Percentiles rank a stretch among this genome's conserved stretches.
Evolutionary conservation across 2,113 vertebrate species (phyloP).

Genomic region (Leptobrachium leishanense): DNA sequence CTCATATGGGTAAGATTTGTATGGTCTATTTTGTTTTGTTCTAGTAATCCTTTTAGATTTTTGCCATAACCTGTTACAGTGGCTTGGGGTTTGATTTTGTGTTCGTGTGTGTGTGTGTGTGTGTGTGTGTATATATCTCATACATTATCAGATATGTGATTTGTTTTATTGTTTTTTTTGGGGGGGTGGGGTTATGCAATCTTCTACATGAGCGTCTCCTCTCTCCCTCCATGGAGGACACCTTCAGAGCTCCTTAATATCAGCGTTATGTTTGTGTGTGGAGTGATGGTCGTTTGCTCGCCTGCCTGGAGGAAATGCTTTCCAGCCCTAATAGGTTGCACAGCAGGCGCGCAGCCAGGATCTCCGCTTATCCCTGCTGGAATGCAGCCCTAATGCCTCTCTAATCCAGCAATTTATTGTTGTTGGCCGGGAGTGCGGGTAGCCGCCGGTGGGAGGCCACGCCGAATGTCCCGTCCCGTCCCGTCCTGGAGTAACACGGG

Average conservation of each 20-base stretch:
- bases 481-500: constrained; percentile 1
- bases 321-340: not conserved
- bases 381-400: constrained; percentile 41
- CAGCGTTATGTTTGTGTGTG: constrained; percentile 1
- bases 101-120: too few relatives aligned
- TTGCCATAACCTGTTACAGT: too few relatives aligned
- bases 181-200: too few relatives aligned
- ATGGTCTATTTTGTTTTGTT: too few relatives aligned
- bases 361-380: constrained; percentile 29
- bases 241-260: not conserved
- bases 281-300: not conserved
- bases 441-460: constrained; percentile 21
- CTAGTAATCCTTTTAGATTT: too few relatives aligned
- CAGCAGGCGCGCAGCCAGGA: constrained; percentile 26
- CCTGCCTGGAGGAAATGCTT: constrained; percentile 3
- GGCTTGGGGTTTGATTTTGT: too few relatives aligned
- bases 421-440: constrained; percentile 18
- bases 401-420: constrained; percentile 43
- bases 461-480: not conserved
- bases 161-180: too few relatives aligned
- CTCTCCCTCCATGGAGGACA: not conserved
- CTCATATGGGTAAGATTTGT: too few relatives aligned
- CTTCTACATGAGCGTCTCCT: not conserved
- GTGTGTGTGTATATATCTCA: too few relatives aligned
- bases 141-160: too few relatives aligned